Evolutionary conservation across 1,140 invertebrate species (phyloP).

Genomic region (Bombus turneri): DNA sequence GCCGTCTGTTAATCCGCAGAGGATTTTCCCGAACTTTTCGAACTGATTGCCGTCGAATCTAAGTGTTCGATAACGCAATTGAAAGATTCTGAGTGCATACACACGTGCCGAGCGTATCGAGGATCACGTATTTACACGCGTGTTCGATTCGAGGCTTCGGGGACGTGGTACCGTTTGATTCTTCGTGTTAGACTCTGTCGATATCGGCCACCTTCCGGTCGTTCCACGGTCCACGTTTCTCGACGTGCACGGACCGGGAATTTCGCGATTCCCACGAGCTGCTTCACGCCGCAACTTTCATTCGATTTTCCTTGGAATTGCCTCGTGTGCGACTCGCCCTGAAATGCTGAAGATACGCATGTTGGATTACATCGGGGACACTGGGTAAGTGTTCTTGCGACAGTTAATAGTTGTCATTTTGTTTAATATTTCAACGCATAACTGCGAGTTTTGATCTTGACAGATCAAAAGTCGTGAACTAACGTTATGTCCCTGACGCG

Average conservation of each 20-base stretch:
- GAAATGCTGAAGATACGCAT: slow-evolving; percentile 81
- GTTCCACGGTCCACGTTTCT: slow-evolving; percentile 17
- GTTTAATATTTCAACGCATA: too few relatives aligned
- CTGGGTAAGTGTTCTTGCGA: slow-evolving; percentile 75
- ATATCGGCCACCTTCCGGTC: slow-evolving; percentile 51
- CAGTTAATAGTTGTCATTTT: too few relatives aligned
- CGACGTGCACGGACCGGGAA: background rate
- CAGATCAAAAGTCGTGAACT: background rate
- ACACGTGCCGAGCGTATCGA: background rate
- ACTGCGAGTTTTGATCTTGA: background rate
- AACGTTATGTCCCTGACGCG: background rate
- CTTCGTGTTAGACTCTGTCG: slow-evolving; percentile 48
- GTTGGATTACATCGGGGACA: slow-evolving; percentile 80
- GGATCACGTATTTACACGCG: slow-evolving; percentile 40
- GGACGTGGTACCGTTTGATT: slow-evolving; percentile 69
- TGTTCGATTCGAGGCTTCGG: slow-evolving; percentile 62
- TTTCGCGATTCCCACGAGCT: background rate
- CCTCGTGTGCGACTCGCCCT: slow-evolving; percentile 24
- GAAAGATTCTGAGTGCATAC: slow-evolving; percentile 10
- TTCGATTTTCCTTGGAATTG: background rate
- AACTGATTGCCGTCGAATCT: background rate
- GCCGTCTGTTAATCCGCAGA: background rate
- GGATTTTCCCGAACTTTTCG: background rate
- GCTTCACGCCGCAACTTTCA: too few relatives aligned
- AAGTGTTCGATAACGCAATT: slow-evolving; percentile 20